Percentiles rank a stretch among this genome's conserved stretches.
Conservation (phyloP, 2,113 vertebrate genomes). For the Aphyosemion australe region DNA sequence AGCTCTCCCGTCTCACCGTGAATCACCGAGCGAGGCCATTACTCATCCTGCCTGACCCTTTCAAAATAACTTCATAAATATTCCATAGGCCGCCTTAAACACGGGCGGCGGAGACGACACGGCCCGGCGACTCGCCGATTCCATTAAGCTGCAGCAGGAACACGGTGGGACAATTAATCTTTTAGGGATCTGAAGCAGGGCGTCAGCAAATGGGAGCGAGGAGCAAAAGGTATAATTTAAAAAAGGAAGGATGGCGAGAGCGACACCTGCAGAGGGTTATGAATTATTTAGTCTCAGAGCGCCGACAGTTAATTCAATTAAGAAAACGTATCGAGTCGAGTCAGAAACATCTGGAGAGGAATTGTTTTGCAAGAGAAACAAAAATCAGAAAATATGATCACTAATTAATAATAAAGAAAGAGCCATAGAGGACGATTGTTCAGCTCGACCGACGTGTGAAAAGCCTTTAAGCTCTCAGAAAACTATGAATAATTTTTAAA, state of each 20-base stretch:
- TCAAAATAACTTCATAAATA: slow-evolving; percentile 75
- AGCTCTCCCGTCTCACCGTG: slow-evolving; percentile 37
- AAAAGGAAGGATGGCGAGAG: slow-evolving; percentile 32
- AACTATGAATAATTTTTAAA: too few species aligned
- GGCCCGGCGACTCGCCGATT: slow-evolving; percentile 52
- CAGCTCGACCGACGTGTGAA: too few species aligned
- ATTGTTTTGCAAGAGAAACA: slow-evolving; percentile 16
- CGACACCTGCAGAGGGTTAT: slow-evolving; percentile 48
- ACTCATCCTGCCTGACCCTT: slow-evolving; percentile 49
- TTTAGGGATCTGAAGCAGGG: slow-evolving; percentile 53
- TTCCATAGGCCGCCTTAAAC: slow-evolving; percentile 59
- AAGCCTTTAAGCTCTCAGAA: too few species aligned
- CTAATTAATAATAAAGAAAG: not conserved
- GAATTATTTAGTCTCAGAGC: slow-evolving; percentile 55
- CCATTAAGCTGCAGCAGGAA: slow-evolving; percentile 71
- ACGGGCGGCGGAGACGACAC: slow-evolving; percentile 38
- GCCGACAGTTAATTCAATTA: slow-evolving; percentile 28
- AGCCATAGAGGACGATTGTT: too few species aligned
- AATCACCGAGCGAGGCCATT: slow-evolving; percentile 68
- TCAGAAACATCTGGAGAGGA: slow-evolving; percentile 27
- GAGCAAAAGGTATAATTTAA: slow-evolving; percentile 43
- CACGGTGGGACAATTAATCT: slow-evolving; percentile 69
- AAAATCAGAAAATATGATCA: not conserved
- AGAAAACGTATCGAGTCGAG: slow-evolving; percentile 23
- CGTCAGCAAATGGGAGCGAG: slow-evolving; percentile 24